Conservation (phyloP, 2,888 invertebrate species). For the Callyntrura guangdongensis region DNA sequence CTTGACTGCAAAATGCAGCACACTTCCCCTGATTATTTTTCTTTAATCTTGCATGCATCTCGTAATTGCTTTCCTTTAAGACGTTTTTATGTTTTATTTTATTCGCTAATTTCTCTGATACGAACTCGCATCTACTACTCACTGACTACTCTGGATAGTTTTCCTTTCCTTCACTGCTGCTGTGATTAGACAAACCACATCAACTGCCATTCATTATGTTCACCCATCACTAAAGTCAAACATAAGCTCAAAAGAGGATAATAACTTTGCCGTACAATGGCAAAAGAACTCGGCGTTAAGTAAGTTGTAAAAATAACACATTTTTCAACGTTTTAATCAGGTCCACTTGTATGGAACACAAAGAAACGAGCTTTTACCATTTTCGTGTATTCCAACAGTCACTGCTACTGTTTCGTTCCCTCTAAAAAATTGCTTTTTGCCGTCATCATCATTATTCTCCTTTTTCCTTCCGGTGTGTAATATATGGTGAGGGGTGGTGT, state of each 20-base stretch:
- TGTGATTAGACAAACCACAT: slow-evolving; percentile 4
- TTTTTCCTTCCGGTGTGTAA: slow-evolving; percentile 45
- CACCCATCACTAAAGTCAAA: slow-evolving; percentile 11
- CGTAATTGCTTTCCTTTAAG: slow-evolving; percentile 24
- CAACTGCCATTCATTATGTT: slow-evolving; percentile 1
- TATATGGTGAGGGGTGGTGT: not conserved
- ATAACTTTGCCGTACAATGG: no score
- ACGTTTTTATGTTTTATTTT: not conserved
- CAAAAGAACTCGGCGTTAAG: not conserved
- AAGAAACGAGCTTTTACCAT: slow-evolving; percentile 9
- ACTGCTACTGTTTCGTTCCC: not conserved
- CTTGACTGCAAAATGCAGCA: not conserved
- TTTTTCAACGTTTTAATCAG: slow-evolving; percentile 44
- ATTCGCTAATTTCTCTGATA: not conserved
- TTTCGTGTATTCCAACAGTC: not conserved
- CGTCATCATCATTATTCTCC: slow-evolving; percentile 23
- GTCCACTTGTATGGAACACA: slow-evolving; percentile 3
- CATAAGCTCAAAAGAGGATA: not conserved
- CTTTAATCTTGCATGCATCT: slow-evolving; percentile 10
- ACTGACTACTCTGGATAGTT: no score
- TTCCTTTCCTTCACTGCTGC: no score
- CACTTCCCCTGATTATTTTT: not conserved
- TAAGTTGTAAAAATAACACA: slow-evolving; percentile 48
- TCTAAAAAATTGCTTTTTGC: not conserved
- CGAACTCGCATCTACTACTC: not conserved